Base-by-base conservation (phyloP, 2,113 vertebrate genomes). In the Arothron firmamentum region DNA sequence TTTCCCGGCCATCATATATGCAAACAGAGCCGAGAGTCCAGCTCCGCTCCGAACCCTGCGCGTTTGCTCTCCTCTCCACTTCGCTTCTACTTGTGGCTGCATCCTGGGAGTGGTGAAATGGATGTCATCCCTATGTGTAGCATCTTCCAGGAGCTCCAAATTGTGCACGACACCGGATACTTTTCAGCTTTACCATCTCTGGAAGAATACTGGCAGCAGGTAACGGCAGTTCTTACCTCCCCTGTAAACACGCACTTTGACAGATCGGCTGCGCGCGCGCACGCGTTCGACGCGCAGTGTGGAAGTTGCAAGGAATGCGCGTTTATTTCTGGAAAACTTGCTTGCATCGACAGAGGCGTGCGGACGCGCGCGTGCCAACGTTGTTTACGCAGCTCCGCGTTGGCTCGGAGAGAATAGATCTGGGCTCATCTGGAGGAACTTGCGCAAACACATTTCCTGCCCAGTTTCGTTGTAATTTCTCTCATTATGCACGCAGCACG, bases 161-260 rank as follows among this genome's bases (percentile, higher is more conserved):
- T 96, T 61, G 96, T 98, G 82, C 96, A 97, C 87, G 96, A 98
- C 89, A 98, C 96, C 48, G 96, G 96, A 83, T 98, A 97, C 91
- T 97, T 98, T 88, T 97, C 96, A 48, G 96, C 96, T 49, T 90
- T 98, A 76, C 96, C 96, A 48, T 98, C 96, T 67, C 93, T 98
- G 91, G 96, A 98, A 84, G 96, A 98, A 80, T 96, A 98, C 75
- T 98, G 96, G 96, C 96, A 98, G 95, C 96, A 98, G 96, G 96
- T 98, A 95, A 67, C 79, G 49, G 5, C 10, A 1, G 6, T 6
- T 9, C 51, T 59, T 23, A 45, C 45, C 12, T 12, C 9, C 19
- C 21, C 49, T 3, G 3, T 2, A 3, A 46, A 5, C 13, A 1
- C 20, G 1, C 68, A 19, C 20, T 31, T 19, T 69, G 79, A 69